Evolutionary conservation across 2,113 vertebrate genomes (phyloP).

Genomic region (Atrichornis clamosus): DNA sequence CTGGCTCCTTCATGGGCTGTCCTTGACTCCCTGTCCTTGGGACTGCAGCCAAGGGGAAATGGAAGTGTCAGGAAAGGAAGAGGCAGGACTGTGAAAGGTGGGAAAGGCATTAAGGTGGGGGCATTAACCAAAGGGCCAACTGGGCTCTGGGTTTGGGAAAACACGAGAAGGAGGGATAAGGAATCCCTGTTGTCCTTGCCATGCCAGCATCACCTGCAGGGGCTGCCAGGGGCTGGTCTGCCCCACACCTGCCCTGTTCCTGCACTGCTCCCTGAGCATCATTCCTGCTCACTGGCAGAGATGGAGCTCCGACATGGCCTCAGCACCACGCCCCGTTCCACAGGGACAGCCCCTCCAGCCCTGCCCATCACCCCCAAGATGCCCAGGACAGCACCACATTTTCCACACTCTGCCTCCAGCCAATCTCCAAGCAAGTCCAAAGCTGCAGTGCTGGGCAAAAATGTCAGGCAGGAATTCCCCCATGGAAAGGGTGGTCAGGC

Average conservation of each 20-base stretch:
- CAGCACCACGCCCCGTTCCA: accelerated
- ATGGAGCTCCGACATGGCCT: background rate
- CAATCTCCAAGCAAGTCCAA: background rate
- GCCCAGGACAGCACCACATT: background rate
- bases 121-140: background rate
- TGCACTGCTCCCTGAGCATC: background rate
- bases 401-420: background rate
- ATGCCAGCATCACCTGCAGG: background rate
- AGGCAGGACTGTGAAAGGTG: background rate
- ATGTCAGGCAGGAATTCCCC: background rate
- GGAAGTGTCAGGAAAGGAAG: background rate
- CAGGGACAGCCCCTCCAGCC: background rate
- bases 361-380: accelerated
- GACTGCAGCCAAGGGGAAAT: background rate
- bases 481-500: accelerated
- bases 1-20: background rate
- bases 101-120: background rate
- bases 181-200: background rate
- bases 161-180: background rate
- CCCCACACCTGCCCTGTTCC: background rate
- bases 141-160: background rate
- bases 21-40: background rate
- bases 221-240: background rate
- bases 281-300: background rate
- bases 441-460: background rate